Base-by-base conservation (phyloP, 2,113 vertebrate species). In the Orycteropus afer region DNA sequence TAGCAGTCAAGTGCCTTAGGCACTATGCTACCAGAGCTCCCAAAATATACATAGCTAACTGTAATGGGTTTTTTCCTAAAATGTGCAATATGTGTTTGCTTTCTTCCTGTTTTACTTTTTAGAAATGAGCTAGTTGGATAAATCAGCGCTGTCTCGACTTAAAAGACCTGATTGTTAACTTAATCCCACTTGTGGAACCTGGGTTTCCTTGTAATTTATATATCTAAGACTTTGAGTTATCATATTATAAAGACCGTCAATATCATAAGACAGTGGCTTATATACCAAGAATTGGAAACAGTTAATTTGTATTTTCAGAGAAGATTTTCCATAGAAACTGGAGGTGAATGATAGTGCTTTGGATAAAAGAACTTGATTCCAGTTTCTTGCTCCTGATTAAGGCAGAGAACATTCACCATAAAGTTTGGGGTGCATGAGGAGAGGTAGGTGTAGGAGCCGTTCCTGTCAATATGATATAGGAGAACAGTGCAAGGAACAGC, bases 61-160 rank as follows among this genome's bases (percentile, higher is more conserved):
- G n/a, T n/a, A n/a, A 95, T 92, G 96, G 95, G 67, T 96, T 96
- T 97, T 74, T 45, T 45, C 96, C 74, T 96, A 93, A 96, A 74
- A 78, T 89, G 91, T 95, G 95, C 78, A 94, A 57, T 96, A 96
- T 67, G 40, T 94, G 93, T 96, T 57, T 90, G 96, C 95, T 96
- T 96, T 97, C 96, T 88, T 94, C 86, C 67, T 18, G 76, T 76
- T 94, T 93, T 63, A 8, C 67, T 13, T 94, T 79, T 87, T 86
- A 86, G 73, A 83, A 94, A 91, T 95, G 40, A 67, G 23, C 96
- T 97, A 76, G 27, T 95, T 83, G 87, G 93, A 65, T 93, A 49
- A 73, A 77, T 94, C 94, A 85, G 9, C 42, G 55, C 79, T 12
- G 81, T 59, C 84, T 49, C 55, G 88, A 34, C 20, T 73, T 67